phyloP scores from a whole-genome alignment of 2,888 invertebrate genomes.

The Aromia moschata region DNA sequence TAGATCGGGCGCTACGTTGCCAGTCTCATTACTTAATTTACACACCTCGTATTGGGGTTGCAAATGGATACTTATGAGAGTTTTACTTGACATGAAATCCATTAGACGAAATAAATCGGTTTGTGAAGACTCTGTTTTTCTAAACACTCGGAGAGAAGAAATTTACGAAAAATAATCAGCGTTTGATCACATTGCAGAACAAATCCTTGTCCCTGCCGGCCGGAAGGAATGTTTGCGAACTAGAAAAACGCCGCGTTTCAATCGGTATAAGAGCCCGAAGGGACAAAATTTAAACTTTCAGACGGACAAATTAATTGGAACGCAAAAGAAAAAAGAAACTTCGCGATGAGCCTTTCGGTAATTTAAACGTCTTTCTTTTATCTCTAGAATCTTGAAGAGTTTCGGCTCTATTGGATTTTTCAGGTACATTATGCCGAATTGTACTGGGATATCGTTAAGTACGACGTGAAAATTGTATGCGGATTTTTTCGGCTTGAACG shows the following conservation, averaged over 20 bases:
- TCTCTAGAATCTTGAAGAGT: slow-evolving; percentile 1
- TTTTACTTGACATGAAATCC: too few species aligned
- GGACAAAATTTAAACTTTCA: slow-evolving; percentile 1
- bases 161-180: background rate
- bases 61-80: too few species aligned
- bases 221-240: background rate
- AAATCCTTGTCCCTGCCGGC: background rate
- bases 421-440: slow-evolving; percentile 3
- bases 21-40: too few species aligned
- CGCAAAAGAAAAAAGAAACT: slow-evolving; percentile 10
- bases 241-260: slow-evolving; percentile 1
- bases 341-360: slow-evolving; percentile 5
- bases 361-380: slow-evolving; percentile 17
- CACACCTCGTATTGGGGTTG: too few species aligned
- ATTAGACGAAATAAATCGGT: too few species aligned
- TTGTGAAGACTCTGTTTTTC: too few species aligned
- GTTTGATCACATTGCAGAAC: background rate
- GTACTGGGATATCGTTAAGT: background rate
- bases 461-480: background rate
- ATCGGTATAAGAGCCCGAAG: background rate
- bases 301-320: slow-evolving; percentile 17
- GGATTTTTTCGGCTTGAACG: background rate
- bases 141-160: too few species aligned
- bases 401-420: slow-evolving; percentile 5
- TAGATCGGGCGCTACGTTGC: too few species aligned